Conservation (phyloP, 2,888 invertebrate species). For the Nomada goodeniana region DNA sequence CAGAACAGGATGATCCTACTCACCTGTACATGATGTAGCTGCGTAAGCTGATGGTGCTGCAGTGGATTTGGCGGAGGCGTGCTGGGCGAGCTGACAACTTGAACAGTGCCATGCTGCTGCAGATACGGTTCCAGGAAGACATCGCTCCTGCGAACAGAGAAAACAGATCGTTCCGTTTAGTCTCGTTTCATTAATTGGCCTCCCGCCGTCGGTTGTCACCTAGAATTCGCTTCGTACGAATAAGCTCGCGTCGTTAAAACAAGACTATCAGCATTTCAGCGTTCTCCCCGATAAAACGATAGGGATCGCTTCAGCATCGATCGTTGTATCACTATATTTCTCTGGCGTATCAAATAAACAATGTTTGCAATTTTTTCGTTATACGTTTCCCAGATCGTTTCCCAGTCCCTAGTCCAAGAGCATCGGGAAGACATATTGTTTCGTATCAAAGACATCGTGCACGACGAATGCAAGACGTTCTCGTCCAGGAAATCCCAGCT, state of each 20-base stretch:
- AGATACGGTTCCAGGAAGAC: conserved; percentile 91
- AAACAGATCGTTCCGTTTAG: conserved; percentile 43
- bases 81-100: conserved; percentile 82
- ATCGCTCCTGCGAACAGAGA: conserved; percentile 88
- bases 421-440: no score
- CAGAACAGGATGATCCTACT: conserved; percentile 4
- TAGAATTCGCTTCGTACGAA: conserved; percentile 8
- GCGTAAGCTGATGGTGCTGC: conserved; percentile 85
- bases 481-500: neutral
- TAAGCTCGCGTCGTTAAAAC: conserved; percentile 13
- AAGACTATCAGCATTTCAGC: neutral
- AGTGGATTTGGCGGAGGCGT: conserved; percentile 82
- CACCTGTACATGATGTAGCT: conserved; percentile 85
- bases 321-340: neutral
- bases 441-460: neutral
- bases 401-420: no score
- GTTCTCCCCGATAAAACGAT: no score
- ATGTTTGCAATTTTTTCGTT: no score
- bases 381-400: no score
- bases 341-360: no score
- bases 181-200: conserved; percentile 37
- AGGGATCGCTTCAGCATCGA: no score
- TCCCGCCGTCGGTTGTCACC: neutral
- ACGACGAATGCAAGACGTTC: neutral
- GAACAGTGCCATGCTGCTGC: conserved; percentile 84